Conservation (phyloP, 2,797 vertebrate species). For the Protosalanx chinensis region DNA sequence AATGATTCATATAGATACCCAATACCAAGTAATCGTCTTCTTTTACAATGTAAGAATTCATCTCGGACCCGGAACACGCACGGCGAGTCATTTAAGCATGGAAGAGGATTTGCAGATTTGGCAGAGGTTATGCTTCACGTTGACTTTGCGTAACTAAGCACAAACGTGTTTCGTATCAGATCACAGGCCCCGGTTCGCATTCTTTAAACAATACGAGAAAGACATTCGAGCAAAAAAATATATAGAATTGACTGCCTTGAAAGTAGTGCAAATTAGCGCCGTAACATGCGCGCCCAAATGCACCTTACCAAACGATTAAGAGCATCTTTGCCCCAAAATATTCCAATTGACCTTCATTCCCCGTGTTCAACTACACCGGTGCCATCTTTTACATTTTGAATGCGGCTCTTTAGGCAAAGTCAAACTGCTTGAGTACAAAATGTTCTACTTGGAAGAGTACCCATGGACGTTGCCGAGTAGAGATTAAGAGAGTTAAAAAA, state of each 20-base stretch:
- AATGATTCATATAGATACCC: background rate
- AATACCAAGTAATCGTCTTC: background rate
- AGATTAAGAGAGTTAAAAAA: background rate
- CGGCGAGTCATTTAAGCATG: background rate
- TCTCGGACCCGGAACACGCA: background rate
- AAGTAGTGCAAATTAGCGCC: background rate
- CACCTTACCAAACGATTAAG: conserved; percentile 1
- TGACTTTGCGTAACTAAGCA: background rate
- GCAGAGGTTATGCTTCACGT: background rate
- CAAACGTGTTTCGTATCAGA: background rate
- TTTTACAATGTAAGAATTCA: background rate
- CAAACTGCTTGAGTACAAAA: conserved; percentile 35
- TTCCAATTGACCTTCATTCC: conserved; percentile 37
- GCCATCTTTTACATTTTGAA: background rate
- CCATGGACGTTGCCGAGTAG: background rate
- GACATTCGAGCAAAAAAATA: conserved; percentile 5
- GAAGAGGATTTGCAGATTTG: background rate
- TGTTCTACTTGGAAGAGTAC: conserved; percentile 33
- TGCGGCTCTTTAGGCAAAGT: background rate
- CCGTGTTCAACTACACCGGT: conserved; percentile 1
- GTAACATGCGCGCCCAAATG: background rate
- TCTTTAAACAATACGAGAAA: background rate
- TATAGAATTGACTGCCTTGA: background rate
- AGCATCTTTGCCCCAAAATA: background rate
- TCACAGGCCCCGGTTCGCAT: background rate